These are phyloP conservation scores for Digitonthophagus gazella DNA, from an alignment of 2,888 invertebrate species.

Conservation along the genomic window DNA sequence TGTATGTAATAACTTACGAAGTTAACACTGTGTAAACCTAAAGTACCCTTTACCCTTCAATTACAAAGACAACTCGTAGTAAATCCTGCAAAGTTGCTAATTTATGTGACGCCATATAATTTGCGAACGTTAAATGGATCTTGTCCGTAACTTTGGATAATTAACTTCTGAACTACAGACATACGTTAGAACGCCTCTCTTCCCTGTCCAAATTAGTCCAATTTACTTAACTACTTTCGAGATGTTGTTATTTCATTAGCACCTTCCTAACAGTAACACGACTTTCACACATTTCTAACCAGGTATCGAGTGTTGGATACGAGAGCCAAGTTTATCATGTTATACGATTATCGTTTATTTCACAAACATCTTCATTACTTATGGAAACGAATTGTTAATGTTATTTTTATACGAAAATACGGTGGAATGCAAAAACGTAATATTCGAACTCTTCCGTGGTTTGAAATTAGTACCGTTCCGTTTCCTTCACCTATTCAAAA, in stretches of 20 bases:
- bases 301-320: slow-evolving; percentile 71
- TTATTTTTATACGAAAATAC: slow-evolving; percentile 67
- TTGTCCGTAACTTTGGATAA: not conserved
- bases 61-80: not conserved
- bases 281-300: too few species aligned
- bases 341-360: slow-evolving; percentile 69
- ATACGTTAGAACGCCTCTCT: not conserved
- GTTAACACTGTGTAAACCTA: too few species aligned
- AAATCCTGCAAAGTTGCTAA: not conserved
- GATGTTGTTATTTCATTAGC: too few species aligned
- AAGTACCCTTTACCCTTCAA: not conserved
- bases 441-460: slow-evolving; percentile 57
- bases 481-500: slow-evolving; percentile 64
- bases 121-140: not conserved
- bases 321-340: slow-evolving; percentile 66
- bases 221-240: too few species aligned
- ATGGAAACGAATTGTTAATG: slow-evolving; percentile 75
- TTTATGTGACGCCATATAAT: not conserved
- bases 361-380: slow-evolving; percentile 64
- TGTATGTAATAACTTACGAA: too few species aligned
- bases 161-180: not conserved
- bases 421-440: slow-evolving; percentile 36
- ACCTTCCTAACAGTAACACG: too few species aligned
- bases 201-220: not conserved
- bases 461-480: slow-evolving; percentile 70